A percentile compares a stretch with the other conserved stretches of the same genome.
These are phyloP conservation scores for Chelonus formosanus DNA, from an alignment of 2,888 invertebrate species.

Conservation along the genomic window DNA sequence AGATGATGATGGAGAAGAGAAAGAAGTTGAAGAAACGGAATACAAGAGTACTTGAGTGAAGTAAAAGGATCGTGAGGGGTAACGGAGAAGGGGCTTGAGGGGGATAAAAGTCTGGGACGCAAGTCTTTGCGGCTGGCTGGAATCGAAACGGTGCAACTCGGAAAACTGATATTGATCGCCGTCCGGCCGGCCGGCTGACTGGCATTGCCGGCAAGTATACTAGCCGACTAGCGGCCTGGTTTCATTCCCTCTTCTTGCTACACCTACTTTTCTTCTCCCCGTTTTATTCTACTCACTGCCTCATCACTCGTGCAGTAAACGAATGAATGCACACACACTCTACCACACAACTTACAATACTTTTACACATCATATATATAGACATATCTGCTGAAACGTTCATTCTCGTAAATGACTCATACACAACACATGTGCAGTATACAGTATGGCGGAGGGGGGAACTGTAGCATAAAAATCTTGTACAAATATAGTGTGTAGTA, in stretches of 20 bases:
- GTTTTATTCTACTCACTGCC: slow-evolving; percentile 21
- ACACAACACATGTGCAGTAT: slow-evolving; percentile 12
- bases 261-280: neutral
- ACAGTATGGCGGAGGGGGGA: neutral
- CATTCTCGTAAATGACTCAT: slow-evolving; percentile 19
- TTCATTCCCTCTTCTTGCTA: slow-evolving; percentile 33
- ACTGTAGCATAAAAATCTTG: no score
- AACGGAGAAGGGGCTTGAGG: slow-evolving; percentile 18
- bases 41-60: slow-evolving; percentile 5
- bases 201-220: slow-evolving; percentile 23
- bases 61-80: neutral
- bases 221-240: slow-evolving; percentile 39
- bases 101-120: slow-evolving; percentile 19
- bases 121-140: slow-evolving; percentile 44
- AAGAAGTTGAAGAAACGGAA: slow-evolving; percentile 2
- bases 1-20: neutral
- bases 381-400: slow-evolving; percentile 12
- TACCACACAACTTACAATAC: slow-evolving; percentile 6
- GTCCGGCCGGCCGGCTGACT: slow-evolving; percentile 23
- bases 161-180: slow-evolving; percentile 58
- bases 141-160: slow-evolving; percentile 55
- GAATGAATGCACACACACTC: slow-evolving; percentile 3
- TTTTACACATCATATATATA: neutral
- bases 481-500: no score
- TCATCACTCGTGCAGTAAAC: slow-evolving; percentile 1